These are phyloP conservation scores for Peromyscus polionotus DNA, from an alignment of 2,113 vertebrate genomes.

Conservation along the genomic window DNA sequence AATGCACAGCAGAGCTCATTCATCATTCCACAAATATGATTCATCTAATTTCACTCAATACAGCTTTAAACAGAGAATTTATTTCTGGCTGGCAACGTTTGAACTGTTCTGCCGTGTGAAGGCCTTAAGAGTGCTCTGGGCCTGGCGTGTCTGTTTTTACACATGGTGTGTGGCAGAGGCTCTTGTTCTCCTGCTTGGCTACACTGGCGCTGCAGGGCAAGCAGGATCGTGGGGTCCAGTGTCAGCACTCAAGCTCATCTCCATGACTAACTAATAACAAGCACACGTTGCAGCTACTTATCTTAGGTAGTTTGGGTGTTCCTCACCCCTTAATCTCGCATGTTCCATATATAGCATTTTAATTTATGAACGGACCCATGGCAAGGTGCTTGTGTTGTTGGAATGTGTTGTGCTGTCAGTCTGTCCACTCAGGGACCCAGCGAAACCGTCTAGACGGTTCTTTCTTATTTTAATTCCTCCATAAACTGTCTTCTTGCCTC, in stretches of 20 bases:
- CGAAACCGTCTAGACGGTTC: neutral
- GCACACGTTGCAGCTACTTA: neutral
- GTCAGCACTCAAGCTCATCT: neutral
- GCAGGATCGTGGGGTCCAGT: neutral
- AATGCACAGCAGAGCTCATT: neutral
- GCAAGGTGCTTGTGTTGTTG: neutral
- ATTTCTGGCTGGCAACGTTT: neutral
- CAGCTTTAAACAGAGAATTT: neutral
- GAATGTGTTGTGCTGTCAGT: neutral
- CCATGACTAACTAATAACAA: neutral
- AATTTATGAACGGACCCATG: neutral
- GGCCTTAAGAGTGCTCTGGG: neutral
- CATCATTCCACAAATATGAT: neutral
- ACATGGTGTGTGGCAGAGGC: neutral
- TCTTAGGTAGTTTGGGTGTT: neutral
- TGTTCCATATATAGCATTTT: neutral
- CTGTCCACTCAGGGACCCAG: neutral
- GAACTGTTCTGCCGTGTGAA: neutral
- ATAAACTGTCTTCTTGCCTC: neutral
- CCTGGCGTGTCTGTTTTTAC: neutral
- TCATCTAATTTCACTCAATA: neutral
- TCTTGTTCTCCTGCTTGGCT: neutral
- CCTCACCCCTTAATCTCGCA: neutral
- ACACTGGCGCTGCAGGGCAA: rapidly evolving
- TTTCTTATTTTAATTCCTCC: neutral